phyloP scores from a whole-genome alignment of 2,888 invertebrate genomes.

The Macropis europaea region DNA sequence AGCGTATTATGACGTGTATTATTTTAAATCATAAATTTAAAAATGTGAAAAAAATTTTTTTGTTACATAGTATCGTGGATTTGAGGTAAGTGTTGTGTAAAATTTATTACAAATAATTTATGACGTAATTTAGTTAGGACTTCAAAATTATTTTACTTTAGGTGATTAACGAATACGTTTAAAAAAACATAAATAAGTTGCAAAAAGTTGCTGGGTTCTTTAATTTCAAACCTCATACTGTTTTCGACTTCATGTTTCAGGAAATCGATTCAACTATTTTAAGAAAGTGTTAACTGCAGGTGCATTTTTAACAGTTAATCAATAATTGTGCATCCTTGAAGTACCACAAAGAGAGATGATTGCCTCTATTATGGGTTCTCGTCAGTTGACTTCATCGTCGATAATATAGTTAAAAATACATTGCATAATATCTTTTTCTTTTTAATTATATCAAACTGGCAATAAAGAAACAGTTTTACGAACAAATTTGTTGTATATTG shows the following conservation, averaged over 20 bases:
- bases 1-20: too few relatives aligned
- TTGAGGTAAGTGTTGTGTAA: conserved; percentile 14
- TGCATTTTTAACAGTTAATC: conserved; percentile 37
- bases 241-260: conserved; percentile 44
- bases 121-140: neutral
- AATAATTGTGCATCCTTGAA: conserved; percentile 37
- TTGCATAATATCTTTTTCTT: neutral
- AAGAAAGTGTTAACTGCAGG: conserved; percentile 8
- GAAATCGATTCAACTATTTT: conserved; percentile 20
- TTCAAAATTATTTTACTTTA: too few relatives aligned
- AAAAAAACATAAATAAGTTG: neutral
- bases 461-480: neutral
- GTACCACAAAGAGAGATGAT: conserved; percentile 42
- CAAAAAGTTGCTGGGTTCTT: too few relatives aligned
- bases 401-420: conserved; percentile 37
- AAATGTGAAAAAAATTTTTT: neutral
- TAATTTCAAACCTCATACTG: conserved; percentile 6
- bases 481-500: too few relatives aligned
- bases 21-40: neutral
- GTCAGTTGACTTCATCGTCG: conserved; percentile 25
- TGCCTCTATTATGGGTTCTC: conserved; percentile 26
- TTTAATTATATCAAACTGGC: neutral
- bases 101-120: neutral
- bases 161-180: neutral
- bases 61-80: neutral